These are phyloP conservation scores for Mallotus villosus DNA, from an alignment of 2,797 vertebrate genomes.

Conservation along the genomic window DNA sequence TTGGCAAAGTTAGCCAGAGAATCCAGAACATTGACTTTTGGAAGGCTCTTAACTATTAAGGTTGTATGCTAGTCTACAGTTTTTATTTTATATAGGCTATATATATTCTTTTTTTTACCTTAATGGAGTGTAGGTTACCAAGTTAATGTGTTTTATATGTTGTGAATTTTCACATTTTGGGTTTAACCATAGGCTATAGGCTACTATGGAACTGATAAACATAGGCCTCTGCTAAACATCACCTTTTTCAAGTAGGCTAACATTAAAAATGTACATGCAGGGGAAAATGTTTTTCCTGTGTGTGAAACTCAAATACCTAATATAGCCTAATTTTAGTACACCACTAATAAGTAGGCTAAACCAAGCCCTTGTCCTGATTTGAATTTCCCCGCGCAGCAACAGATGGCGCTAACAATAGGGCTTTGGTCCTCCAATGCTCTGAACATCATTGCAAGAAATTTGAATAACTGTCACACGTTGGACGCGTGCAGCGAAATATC, in stretches of 20 bases:
- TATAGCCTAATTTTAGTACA: not conserved
- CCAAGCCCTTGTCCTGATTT: conserved; percentile 42
- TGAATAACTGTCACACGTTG: conserved; percentile 81
- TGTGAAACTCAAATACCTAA: not conserved
- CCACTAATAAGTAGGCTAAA: not conserved
- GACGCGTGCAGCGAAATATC: conserved; percentile 74
- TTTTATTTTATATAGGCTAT: not conserved
- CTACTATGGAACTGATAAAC: too few species aligned
- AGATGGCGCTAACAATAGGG: conserved; percentile 71
- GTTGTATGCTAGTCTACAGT: not conserved
- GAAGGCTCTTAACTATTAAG: too few species aligned
- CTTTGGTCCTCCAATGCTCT: conserved; percentile 52
- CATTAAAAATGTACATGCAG: too few species aligned
- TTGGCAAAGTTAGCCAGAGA: too few species aligned
- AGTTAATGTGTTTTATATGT: not conserved
- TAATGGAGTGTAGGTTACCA: too few species aligned
- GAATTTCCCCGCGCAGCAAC: conserved; percentile 66
- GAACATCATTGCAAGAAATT: conserved; percentile 69
- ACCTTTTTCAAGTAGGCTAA: too few species aligned
- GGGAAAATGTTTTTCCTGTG: too few species aligned
- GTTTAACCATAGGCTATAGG: too few species aligned
- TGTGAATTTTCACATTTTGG: too few species aligned
- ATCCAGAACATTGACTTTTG: too few species aligned
- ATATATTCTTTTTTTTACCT: not conserved
- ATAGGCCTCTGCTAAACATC: too few species aligned